Evolutionary conservation across 2,888 invertebrate genomes (phyloP).

Genomic region (Homarus gammarus): DNA sequence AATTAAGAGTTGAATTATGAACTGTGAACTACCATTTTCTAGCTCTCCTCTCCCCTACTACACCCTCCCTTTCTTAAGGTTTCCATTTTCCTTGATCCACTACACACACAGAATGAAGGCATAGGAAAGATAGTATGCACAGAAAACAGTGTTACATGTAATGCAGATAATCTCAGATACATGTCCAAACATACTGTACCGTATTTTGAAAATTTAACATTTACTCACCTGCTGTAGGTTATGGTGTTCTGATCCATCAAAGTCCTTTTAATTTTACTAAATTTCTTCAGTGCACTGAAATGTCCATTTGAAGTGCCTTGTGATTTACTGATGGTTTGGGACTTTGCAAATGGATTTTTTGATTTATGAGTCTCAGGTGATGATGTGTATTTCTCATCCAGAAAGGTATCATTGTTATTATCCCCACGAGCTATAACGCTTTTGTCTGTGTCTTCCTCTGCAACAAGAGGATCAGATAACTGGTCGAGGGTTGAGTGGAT

Average conservation of each 20-base stretch:
- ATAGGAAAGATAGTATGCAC: too few species aligned
- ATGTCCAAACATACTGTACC: too few species aligned
- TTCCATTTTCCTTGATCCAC: too few species aligned
- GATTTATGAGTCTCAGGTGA: background rate
- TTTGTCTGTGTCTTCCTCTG: background rate
- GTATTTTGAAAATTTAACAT: background rate
- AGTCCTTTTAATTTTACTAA: slow-evolving; percentile 49
- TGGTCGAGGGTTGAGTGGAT: background rate
- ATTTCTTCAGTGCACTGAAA: slow-evolving; percentile 50
- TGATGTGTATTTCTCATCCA: background rate
- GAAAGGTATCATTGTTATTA: background rate
- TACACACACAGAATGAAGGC: too few species aligned
- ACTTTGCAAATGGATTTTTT: slow-evolving; percentile 58
- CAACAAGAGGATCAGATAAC: slow-evolving; percentile 11
- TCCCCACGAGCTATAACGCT: background rate
- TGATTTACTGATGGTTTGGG: background rate
- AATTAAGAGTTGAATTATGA: too few species aligned
- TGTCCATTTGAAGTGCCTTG: background rate
- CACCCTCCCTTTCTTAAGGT: too few species aligned
- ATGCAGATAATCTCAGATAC: too few species aligned
- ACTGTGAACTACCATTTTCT: too few species aligned
- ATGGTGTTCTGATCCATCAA: slow-evolving; percentile 36
- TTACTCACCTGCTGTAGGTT: slow-evolving; percentile 52
- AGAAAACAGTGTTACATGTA: too few species aligned
- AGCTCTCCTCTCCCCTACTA: too few species aligned